phyloP scores from a whole-genome alignment of 2,888 invertebrate species.

The Pyrocoelia pectoralis region DNA sequence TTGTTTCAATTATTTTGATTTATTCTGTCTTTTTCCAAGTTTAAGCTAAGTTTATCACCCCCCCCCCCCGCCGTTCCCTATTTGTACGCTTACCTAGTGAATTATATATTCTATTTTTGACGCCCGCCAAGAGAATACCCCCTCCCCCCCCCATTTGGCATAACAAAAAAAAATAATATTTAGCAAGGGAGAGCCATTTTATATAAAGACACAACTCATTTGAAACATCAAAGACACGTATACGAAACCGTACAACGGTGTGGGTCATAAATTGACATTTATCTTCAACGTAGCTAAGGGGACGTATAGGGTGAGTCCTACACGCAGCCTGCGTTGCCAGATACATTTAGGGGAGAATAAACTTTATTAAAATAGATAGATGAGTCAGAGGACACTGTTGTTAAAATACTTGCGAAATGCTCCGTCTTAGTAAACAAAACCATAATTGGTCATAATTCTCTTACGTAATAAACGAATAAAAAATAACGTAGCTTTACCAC shows the following conservation, averaged over 20 bases:
- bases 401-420: too few relatives aligned
- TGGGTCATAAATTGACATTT: not conserved
- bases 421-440: too few relatives aligned
- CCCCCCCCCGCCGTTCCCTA: too few relatives aligned
- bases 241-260: not conserved
- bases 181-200: not conserved
- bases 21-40: too few relatives aligned
- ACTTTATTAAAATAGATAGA: not conserved
- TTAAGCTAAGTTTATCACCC: too few relatives aligned
- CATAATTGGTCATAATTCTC: too few relatives aligned
- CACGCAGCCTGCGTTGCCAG: not conserved
- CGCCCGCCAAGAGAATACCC: too few relatives aligned
- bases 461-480: not conserved
- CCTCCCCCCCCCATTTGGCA: too few relatives aligned
- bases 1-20: too few relatives aligned
- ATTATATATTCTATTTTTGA: too few relatives aligned
- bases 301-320: not conserved
- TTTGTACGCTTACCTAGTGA: too few relatives aligned
- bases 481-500: not conserved
- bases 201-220: not conserved
- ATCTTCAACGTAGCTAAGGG: not conserved
- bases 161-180: not conserved
- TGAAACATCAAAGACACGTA: not conserved
- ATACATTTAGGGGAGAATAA: not conserved
- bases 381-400: not conserved